Percentiles rank a stretch among this genome's conserved stretches.
Evolutionary conservation across 2,888 invertebrate species (phyloP).

Genomic region (Pristionchus fissidentatus): DNA sequence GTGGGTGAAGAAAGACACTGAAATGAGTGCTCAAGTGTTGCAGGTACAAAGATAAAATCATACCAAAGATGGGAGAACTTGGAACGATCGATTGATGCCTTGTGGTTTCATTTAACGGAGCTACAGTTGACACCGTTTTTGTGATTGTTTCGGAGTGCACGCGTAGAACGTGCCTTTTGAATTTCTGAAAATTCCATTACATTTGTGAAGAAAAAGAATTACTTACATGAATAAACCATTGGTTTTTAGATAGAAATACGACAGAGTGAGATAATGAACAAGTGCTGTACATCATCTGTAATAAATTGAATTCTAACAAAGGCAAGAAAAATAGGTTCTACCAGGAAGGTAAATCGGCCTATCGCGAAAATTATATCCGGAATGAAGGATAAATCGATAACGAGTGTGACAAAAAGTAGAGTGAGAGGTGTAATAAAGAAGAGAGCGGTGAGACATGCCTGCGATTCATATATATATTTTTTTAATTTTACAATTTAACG

Average conservation of each 20-base stretch:
- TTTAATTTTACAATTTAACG: neutral
- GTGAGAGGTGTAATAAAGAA: constrained; percentile 3
- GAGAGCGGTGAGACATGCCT: constrained; percentile 14
- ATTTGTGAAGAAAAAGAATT: neutral
- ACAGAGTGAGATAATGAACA: constrained; percentile 20
- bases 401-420: neutral
- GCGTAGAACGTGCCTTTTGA: neutral
- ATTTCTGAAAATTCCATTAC: neutral
- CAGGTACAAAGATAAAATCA: neutral
- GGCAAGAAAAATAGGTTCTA: neutral
- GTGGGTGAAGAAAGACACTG: neutral
- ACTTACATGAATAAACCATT: constrained; percentile 1
- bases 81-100: neutral
- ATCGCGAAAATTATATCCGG: constrained; percentile 7
- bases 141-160: neutral
- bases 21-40: neutral
- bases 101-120: neutral
- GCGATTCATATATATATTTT: neutral
- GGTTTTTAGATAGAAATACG: constrained; percentile 1
- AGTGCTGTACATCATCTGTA: constrained; percentile 21
- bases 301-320: neutral
- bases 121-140: neutral
- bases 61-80: neutral
- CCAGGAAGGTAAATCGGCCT: neutral
- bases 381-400: neutral